Conservation (phyloP, 1,140 invertebrate species). For the Reticulitermes speratus region DNA sequence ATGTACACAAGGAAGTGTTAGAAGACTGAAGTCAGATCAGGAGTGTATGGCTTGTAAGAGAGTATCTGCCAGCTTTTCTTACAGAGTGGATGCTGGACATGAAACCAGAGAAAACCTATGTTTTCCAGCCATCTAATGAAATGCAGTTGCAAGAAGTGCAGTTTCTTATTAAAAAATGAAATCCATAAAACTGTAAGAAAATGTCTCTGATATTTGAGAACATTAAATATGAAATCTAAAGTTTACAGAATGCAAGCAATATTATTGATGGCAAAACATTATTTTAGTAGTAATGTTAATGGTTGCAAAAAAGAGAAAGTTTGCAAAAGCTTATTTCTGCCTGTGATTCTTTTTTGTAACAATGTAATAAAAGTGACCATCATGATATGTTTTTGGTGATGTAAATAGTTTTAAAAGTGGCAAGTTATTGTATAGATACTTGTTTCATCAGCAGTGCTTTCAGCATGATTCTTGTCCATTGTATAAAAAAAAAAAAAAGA, state of each 20-base stretch:
- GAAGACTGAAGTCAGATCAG: background rate
- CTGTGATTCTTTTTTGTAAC: constrained; percentile 30
- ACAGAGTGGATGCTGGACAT: background rate
- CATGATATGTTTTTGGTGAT: constrained; percentile 27
- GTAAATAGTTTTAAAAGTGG: constrained; percentile 23
- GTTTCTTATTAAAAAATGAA: background rate
- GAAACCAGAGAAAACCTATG: background rate
- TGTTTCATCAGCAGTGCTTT: constrained; percentile 22
- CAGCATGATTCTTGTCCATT: background rate
- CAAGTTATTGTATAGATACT: background rate
- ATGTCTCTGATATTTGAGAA: background rate
- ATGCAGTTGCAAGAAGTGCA: background rate
- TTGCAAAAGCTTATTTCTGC: constrained; percentile 28
- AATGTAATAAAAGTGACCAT: constrained; percentile 21
- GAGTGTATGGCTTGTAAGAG: background rate
- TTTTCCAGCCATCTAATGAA: background rate
- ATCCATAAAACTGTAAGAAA: background rate
- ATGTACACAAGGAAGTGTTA: background rate
- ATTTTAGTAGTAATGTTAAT: constrained; percentile 12
- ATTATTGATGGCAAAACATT: background rate
- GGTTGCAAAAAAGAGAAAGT: background rate
- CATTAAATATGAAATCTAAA: background rate
- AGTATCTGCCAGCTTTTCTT: background rate
- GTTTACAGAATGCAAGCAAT: constrained; percentile 3
- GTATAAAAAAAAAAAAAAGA: background rate